Evolutionary conservation across 1,140 invertebrate species (phyloP).

Genomic region (Dendroctonus valens): DNA sequence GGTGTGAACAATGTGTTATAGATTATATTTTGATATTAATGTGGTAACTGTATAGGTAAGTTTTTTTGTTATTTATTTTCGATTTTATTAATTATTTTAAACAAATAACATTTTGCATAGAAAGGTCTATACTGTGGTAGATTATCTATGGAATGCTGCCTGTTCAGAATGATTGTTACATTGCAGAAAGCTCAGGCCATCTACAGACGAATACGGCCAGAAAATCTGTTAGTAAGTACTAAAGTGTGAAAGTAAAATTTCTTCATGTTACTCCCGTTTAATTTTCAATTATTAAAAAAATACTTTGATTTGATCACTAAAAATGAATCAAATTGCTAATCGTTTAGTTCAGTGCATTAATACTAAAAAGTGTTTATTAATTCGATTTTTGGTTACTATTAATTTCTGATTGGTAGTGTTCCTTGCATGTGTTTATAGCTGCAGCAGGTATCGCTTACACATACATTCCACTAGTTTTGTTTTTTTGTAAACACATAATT

Average conservation of each 20-base stretch:
- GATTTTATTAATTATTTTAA: constrained; percentile 26
- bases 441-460: not conserved
- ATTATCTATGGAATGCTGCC: constrained; percentile 49
- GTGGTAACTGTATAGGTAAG: constrained; percentile 22
- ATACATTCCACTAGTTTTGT: constrained; percentile 3
- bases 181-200: constrained; percentile 41
- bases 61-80: constrained; percentile 25
- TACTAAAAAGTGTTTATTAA: no score
- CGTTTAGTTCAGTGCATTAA: no score
- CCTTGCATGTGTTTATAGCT: not conserved
- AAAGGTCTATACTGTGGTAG: constrained; percentile 35
- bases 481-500: not conserved
- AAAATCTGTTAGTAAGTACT: constrained; percentile 44
- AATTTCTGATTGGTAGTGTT: no score
- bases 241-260: not conserved
- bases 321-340: no score
- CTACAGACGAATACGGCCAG: constrained; percentile 38
- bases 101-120: constrained; percentile 30
- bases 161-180: constrained; percentile 47
- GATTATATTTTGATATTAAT: constrained; percentile 13
- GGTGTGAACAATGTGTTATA: constrained; percentile 1
- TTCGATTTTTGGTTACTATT: no score
- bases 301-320: no score
- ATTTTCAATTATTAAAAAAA: no score
- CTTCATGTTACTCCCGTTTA: no score